phyloP scores from a whole-genome alignment of 2,797 vertebrate genomes.

The Toxotes lorentzi region DNA sequence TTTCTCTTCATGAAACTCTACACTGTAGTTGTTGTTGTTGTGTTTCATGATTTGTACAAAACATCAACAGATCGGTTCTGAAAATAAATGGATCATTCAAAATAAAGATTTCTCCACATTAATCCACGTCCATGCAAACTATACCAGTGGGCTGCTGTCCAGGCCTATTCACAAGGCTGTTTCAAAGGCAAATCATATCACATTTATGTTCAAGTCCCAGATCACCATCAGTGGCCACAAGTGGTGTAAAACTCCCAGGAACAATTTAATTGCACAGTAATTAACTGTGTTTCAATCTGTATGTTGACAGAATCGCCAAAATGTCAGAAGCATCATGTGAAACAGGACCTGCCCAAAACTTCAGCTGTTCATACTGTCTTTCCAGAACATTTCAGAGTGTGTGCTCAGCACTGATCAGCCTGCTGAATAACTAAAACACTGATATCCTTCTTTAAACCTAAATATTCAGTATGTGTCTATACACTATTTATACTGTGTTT shows the following conservation, averaged over 20 bases:
- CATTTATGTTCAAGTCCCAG: background rate
- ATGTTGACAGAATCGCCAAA: background rate
- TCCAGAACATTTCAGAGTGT: background rate
- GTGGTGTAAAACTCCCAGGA: background rate
- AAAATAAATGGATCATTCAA: background rate
- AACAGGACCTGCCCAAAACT: background rate
- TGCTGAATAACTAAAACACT: constrained; percentile 9
- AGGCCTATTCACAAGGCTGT: background rate
- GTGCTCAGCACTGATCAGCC: background rate
- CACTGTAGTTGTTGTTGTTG: background rate
- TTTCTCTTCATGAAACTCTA: background rate
- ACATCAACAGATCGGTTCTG: background rate
- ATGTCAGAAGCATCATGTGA: background rate
- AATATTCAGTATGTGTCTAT: background rate
- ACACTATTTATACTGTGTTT: constrained; percentile 13
- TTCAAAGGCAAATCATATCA: too few species aligned
- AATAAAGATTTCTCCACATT: background rate
- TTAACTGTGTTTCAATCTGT: background rate
- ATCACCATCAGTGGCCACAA: too few species aligned
- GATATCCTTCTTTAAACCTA: background rate
- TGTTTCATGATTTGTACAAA: background rate
- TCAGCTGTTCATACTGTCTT: too few species aligned
- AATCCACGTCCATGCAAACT: background rate
- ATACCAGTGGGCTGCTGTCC: too few species aligned
- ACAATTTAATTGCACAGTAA: too few species aligned